Evolutionary conservation across 2,888 invertebrate genomes (phyloP).

Genomic region (Lepidonotus clava): DNA sequence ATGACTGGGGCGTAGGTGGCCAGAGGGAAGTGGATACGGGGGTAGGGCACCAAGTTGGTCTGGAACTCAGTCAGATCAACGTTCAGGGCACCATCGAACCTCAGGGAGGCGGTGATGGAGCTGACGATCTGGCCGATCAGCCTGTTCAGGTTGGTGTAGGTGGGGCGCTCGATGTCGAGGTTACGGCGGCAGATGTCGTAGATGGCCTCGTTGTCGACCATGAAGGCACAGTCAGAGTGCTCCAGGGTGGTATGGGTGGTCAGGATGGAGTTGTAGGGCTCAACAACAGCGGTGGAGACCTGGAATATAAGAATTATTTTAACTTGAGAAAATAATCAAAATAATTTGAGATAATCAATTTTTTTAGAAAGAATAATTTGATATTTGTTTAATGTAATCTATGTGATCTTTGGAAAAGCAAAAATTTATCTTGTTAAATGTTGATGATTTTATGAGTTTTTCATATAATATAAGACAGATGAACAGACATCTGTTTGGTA

Average conservation of each 20-base stretch:
- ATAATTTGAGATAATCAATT: not conserved
- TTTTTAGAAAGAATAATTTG: not conserved
- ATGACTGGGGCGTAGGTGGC: constrained; percentile 94
- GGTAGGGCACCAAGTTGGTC: constrained; percentile 86
- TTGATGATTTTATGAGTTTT: not conserved
- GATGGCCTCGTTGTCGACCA: constrained; percentile 77
- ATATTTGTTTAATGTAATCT: not conserved
- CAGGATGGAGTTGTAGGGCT: constrained; percentile 60
- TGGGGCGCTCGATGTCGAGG: constrained; percentile 91
- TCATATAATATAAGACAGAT: not conserved
- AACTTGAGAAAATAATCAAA: not conserved
- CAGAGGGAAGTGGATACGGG: constrained; percentile 93
- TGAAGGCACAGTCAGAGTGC: constrained; percentile 93
- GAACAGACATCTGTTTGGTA: not conserved
- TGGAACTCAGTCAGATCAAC: constrained; percentile 83
- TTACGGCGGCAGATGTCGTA: constrained; percentile 83
- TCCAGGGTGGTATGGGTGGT: constrained; percentile 90
- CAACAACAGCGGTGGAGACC: constrained; percentile 88
- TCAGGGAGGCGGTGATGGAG: constrained; percentile 81
- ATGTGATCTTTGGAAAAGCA: not conserved
- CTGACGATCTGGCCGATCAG: constrained; percentile 92
- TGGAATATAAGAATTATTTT: constrained; percentile 78
- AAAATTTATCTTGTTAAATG: not conserved
- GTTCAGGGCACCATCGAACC: constrained; percentile 82
- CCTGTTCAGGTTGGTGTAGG: constrained; percentile 94